A percentile compares a stretch with the other conserved stretches of the same genome.
Evolutionary conservation across 2,797 vertebrate genomes (phyloP).

Genomic region (Pelodytes ibericus): DNA sequence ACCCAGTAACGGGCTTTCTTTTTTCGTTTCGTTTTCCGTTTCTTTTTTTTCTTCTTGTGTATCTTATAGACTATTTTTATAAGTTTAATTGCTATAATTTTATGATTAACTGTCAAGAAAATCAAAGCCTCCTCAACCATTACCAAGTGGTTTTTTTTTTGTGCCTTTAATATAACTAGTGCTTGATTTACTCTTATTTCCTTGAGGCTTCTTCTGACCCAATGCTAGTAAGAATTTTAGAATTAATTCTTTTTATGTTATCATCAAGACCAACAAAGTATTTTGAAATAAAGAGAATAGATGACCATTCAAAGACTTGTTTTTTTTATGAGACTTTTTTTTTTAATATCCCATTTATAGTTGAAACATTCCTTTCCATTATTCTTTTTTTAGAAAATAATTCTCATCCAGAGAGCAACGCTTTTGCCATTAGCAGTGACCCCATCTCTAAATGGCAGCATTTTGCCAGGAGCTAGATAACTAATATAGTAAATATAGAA

Average conservation of each 20-base stretch:
- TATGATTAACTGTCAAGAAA: no score
- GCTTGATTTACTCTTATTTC: no score
- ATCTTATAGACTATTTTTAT: no score
- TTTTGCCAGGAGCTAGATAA: conserved; percentile 28
- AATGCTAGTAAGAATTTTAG: no score
- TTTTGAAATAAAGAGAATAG: conserved; percentile 15
- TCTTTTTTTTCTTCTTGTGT: no score
- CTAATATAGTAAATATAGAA: conserved; percentile 41
- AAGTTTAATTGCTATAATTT: no score
- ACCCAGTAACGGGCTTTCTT: no score
- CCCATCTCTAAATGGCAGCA: conserved; percentile 29
- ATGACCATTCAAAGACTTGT: conserved; percentile 13
- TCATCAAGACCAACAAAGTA: background rate
- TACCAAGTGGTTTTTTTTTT: no score
- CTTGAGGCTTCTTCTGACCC: no score
- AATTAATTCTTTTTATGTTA: background rate
- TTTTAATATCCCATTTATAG: conserved; percentile 27
- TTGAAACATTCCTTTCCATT: conserved; percentile 27
- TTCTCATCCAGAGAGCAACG: conserved; percentile 27
- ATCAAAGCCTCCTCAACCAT: no score
- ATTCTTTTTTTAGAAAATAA: conserved; percentile 20
- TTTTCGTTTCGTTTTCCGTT: no score
- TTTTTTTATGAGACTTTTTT: conserved; percentile 15
- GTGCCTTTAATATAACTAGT: no score
- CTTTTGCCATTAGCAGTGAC: conserved; percentile 29